Conservation (phyloP, 2,888 invertebrate species). For the Habroteleia sp. region DNA sequence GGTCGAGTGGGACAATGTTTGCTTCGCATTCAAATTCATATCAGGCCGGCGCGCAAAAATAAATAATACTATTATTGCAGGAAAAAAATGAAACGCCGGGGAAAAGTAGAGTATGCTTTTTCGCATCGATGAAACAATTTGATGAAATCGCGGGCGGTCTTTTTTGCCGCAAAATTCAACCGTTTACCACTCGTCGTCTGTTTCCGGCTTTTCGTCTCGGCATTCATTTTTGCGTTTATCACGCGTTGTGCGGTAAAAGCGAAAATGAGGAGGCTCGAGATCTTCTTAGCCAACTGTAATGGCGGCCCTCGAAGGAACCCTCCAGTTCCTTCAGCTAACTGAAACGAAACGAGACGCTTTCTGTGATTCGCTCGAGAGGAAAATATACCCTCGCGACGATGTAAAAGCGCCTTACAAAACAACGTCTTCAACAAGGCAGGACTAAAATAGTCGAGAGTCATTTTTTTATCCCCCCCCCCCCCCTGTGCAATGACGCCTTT, state of each 20-base stretch:
- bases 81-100: neutral
- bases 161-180: constrained; percentile 49
- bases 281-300: constrained; percentile 75
- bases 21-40: constrained; percentile 53
- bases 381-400: constrained; percentile 67
- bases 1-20: constrained; percentile 73
- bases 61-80: constrained; percentile 27
- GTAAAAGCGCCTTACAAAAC: constrained; percentile 60
- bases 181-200: constrained; percentile 58
- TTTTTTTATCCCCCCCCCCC: constrained; percentile 25
- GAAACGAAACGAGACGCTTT: constrained; percentile 71
- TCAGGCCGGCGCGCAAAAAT: constrained; percentile 18
- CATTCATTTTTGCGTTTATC: constrained; percentile 73
- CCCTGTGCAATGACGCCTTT: constrained; percentile 35
- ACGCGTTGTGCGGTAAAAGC: constrained; percentile 65
- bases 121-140: constrained; percentile 33
- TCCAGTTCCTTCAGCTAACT: constrained; percentile 67
- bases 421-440: constrained; percentile 56
- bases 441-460: constrained; percentile 53
- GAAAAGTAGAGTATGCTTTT: constrained; percentile 18
- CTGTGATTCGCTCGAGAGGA: constrained; percentile 75
- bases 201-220: constrained; percentile 64
- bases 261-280: constrained; percentile 71
- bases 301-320: constrained; percentile 76
- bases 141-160: constrained; percentile 4